phyloP scores from a whole-genome alignment of 2,888 invertebrate species.

The Prionchulus punctatus region DNA sequence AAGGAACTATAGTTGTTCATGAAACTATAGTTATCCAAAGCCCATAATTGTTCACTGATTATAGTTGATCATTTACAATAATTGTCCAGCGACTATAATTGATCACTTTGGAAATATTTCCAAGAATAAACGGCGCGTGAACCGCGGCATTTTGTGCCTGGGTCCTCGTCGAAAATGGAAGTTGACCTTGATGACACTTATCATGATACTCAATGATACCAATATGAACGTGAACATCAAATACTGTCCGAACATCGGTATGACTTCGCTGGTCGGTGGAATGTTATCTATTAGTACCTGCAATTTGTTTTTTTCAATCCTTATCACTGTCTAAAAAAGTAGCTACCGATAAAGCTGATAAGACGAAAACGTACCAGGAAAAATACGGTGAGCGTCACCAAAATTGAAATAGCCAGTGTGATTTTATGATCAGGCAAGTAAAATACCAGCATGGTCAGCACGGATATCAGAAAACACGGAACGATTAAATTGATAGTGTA shows the following conservation, averaged over 20 bases:
- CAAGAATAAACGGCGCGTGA: too few species aligned
- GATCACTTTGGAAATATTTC: too few species aligned
- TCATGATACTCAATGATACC: not conserved
- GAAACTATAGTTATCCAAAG: too few species aligned
- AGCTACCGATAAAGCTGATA: too few species aligned
- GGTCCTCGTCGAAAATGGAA: not conserved
- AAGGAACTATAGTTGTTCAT: too few species aligned
- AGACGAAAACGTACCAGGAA: too few species aligned
- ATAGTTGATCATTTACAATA: too few species aligned
- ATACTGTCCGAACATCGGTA: slow-evolving; percentile 1
- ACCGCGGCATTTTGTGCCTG: not conserved
- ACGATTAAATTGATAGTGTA: slow-evolving; percentile 27
- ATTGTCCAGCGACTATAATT: too few species aligned
- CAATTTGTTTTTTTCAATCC: too few species aligned
- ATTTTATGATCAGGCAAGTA: slow-evolving; percentile 17
- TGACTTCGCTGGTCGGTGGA: not conserved
- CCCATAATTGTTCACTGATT: too few species aligned
- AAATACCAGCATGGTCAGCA: slow-evolving; percentile 31
- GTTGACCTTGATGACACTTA: slow-evolving; percentile 1
- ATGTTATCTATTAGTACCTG: slow-evolving; percentile 3
- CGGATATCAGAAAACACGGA: slow-evolving; percentile 29
- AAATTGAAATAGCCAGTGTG: slow-evolving; percentile 1
- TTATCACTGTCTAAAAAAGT: too few species aligned
- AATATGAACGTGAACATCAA: slow-evolving; percentile 2
- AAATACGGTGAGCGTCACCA: slow-evolving; percentile 4